phyloP scores from a whole-genome alignment of 2,797 vertebrate genomes.

The Phylloscopus collybita region DNA sequence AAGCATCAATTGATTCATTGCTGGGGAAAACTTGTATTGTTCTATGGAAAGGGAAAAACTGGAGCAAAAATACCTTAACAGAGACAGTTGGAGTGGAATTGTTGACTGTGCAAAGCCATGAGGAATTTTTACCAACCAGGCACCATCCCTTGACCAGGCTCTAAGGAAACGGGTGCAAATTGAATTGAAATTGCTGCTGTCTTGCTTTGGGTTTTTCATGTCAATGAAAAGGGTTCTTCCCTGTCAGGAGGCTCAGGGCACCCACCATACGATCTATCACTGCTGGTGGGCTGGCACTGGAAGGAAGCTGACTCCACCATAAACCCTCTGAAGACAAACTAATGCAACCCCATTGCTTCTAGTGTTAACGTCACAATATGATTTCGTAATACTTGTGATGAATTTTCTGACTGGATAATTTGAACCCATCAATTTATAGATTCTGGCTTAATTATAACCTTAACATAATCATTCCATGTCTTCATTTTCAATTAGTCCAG shows the following conservation, averaged over 20 bases:
- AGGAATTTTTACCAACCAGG: accelerated
- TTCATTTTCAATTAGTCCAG: neutral
- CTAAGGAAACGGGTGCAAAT: neutral
- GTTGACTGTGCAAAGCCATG: neutral
- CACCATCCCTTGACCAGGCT: accelerated
- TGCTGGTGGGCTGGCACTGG: neutral
- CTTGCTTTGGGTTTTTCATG: neutral
- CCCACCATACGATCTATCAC: accelerated
- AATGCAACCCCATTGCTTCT: neutral
- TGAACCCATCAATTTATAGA: constrained; percentile 35
- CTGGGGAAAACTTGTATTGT: neutral
- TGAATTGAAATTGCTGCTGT: neutral
- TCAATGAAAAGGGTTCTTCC: neutral
- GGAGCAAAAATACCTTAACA: neutral
- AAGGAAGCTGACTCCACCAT: neutral
- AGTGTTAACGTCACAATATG: neutral
- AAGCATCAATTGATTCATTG: neutral
- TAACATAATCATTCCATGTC: neutral
- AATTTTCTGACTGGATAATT: constrained; percentile 15
- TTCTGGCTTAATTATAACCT: constrained; percentile 6
- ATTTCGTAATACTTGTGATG: neutral
- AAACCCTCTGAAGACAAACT: neutral
- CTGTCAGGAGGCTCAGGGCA: neutral
- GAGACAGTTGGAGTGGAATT: neutral
- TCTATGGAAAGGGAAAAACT: neutral